Percentiles rank a stretch among this genome's conserved stretches.
These are phyloP conservation scores for Notoglanidium macrostoma DNA, from an alignment of 2,797 vertebrate species.

Conservation along the genomic window DNA sequence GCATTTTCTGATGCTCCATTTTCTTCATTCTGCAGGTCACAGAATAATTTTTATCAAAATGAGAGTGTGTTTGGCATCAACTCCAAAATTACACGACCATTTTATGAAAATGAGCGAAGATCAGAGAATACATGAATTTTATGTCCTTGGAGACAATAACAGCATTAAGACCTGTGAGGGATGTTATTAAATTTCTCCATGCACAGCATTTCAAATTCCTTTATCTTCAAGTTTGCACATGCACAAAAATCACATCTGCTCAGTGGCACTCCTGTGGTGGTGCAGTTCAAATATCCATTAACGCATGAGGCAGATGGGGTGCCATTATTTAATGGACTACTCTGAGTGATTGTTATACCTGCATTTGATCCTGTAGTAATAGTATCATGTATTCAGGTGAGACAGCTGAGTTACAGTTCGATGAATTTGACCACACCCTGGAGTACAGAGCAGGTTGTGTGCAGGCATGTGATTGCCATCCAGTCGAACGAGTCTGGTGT, in stretches of 20 bases:
- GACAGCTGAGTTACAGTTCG: not conserved
- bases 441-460: not conserved
- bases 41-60: not conserved
- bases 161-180: not conserved
- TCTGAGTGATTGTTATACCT: too few relatives aligned
- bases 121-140: not conserved
- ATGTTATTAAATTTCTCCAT: not conserved
- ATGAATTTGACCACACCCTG: not conserved
- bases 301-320: not conserved
- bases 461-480: constrained; percentile 17
- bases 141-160: not conserved
- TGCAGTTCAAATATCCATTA: not conserved
- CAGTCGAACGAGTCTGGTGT: constrained; percentile 22
- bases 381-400: not conserved
- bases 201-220: not conserved
- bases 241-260: not conserved
- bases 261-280: not conserved
- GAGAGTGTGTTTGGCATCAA: not conserved
- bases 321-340: not conserved
- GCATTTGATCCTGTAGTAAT: not conserved
- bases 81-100: not conserved
- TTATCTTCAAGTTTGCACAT: not conserved
- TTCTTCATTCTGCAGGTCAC: not conserved
- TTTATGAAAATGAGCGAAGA: not conserved
- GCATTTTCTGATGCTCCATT: not conserved